Evolutionary conservation across 1,140 invertebrate species (phyloP).

Genomic region (Neodiprion lecontei): DNA sequence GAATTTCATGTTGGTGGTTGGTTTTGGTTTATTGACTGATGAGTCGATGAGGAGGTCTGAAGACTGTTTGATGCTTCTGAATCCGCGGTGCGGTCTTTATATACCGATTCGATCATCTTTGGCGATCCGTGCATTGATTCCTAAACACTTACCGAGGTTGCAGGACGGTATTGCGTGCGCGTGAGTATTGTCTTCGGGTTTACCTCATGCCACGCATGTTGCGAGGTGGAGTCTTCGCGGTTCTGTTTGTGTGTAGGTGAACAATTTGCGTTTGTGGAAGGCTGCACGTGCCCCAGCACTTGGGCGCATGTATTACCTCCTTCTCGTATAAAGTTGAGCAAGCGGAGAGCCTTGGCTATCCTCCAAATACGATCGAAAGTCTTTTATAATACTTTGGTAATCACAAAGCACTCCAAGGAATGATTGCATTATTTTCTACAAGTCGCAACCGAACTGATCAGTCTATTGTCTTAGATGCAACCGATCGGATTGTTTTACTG

Average conservation of each 20-base stretch:
- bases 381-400: slow-evolving; percentile 39
- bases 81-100: slow-evolving; percentile 47
- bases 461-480: no score
- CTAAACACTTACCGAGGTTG: slow-evolving; percentile 42
- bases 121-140: slow-evolving; percentile 44
- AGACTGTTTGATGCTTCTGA: slow-evolving; percentile 49
- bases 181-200: slow-evolving; percentile 1
- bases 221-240: not conserved
- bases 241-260: not conserved
- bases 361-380: slow-evolving; percentile 51
- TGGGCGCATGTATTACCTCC: not conserved
- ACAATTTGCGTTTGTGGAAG: not conserved
- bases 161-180: slow-evolving; percentile 13
- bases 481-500: no score
- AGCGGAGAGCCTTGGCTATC: slow-evolving; percentile 50
- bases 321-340: slow-evolving; percentile 32
- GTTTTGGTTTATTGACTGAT: slow-evolving; percentile 25
- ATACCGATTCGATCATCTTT: slow-evolving; percentile 43
- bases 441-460: no score
- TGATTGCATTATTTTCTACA: not conserved
- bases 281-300: not conserved
- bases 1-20: slow-evolving; percentile 48
- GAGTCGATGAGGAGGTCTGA: slow-evolving; percentile 34
- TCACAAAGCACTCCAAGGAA: slow-evolving; percentile 35
- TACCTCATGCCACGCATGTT: not conserved